Evolutionary conservation across 2,797 vertebrate genomes (phyloP).

Genomic region (Simalia tracyae): DNA sequence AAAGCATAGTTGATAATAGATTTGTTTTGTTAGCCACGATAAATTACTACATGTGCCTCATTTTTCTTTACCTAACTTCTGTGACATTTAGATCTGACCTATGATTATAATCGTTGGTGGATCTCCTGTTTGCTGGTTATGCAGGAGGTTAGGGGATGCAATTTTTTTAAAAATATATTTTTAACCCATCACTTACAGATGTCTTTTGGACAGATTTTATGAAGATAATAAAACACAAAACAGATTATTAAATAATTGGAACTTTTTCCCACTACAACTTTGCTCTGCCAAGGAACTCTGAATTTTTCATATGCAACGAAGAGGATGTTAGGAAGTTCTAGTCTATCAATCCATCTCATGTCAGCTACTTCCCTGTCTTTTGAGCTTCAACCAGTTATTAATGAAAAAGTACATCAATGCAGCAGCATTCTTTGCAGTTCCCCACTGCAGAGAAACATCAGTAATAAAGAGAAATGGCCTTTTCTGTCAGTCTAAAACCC

Average conservation of each 20-base stretch:
- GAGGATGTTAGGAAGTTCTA: background rate
- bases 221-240: background rate
- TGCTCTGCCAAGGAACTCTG: background rate
- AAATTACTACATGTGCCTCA: background rate
- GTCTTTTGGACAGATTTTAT: background rate
- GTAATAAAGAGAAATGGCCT: background rate
- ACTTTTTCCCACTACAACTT: background rate
- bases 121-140: background rate
- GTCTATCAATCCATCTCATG: background rate
- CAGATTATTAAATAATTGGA: background rate
- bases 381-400: background rate
- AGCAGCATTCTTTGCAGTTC: background rate
- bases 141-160: background rate
- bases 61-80: background rate
- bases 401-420: background rate
- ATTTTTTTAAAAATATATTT: too few species aligned
- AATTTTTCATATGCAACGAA: background rate
- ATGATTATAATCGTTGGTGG: background rate
- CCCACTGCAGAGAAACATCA: background rate
- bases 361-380: background rate
- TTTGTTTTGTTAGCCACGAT: background rate
- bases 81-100: background rate
- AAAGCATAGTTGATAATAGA: background rate
- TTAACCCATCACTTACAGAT: too few species aligned
- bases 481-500: background rate